Evolutionary conservation across 2,113 vertebrate species (phyloP).

Genomic region (Peromyscus californicus): DNA sequence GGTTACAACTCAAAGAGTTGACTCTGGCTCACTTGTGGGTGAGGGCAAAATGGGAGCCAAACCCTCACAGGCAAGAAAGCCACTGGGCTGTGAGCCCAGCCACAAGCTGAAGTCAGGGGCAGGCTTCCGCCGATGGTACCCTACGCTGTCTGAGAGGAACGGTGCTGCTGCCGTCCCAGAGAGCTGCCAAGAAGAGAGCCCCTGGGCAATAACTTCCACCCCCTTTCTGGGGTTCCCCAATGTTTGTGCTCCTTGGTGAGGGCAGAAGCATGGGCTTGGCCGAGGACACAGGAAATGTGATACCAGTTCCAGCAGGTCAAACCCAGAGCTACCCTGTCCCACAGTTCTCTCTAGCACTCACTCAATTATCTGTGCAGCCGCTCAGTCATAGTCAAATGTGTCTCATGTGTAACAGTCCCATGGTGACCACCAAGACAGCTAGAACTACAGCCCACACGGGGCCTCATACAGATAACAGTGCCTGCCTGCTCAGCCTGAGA

Average conservation of each 20-base stretch:
- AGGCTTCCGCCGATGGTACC: neutral
- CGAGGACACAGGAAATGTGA: neutral
- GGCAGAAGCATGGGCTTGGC: neutral
- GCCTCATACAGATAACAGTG: neutral
- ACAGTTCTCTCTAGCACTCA: neutral
- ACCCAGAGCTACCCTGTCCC: neutral
- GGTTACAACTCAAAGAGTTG: neutral
- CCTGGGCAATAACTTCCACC: too few relatives aligned
- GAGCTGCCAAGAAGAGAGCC: neutral
- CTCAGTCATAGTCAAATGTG: neutral
- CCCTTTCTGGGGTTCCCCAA: neutral
- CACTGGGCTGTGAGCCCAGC: neutral
- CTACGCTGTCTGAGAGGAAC: neutral
- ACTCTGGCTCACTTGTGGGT: neutral
- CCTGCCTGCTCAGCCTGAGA: too few relatives aligned
- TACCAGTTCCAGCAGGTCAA: neutral
- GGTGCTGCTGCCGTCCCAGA: neutral
- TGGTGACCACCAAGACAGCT: neutral
- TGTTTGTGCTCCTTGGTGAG: neutral
- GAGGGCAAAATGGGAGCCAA: neutral
- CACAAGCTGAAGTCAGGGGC: neutral
- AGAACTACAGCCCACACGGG: neutral
- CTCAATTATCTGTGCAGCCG: neutral
- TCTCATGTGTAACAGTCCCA: neutral
- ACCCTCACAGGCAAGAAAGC: neutral